Evolutionary conservation across 2,797 vertebrate genomes (phyloP).

Genomic region (Allenopithecus nigroviridis): DNA sequence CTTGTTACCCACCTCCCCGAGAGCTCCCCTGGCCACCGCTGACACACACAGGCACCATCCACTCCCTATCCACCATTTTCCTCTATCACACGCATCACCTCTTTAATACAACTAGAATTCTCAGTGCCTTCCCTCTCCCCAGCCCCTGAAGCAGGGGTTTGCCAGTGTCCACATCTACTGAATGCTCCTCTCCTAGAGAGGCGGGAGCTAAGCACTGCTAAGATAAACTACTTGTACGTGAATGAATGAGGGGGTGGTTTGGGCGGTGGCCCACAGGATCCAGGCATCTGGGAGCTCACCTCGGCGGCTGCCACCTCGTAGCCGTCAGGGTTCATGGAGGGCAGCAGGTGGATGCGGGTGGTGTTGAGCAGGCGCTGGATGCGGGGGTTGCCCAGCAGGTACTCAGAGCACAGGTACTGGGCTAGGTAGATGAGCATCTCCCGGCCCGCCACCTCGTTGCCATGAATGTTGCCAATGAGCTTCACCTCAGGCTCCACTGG

Average conservation of each 20-base stretch:
- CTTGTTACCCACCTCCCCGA: accelerated
- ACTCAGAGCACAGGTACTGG: conserved; percentile 96
- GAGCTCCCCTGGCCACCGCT: neutral
- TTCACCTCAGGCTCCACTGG: conserved; percentile 97
- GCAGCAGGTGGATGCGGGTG: conserved; percentile 95
- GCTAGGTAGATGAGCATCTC: conserved; percentile 95
- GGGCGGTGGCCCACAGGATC: neutral
- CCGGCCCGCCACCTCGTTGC: conserved; percentile 96
- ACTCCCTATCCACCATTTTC: neutral
- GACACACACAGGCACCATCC: accelerated
- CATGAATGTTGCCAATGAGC: conserved; percentile 96
- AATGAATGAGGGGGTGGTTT: accelerated
- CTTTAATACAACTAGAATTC: accelerated
- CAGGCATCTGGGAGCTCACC: conserved; percentile 84
- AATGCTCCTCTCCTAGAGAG: accelerated
- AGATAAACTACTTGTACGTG: accelerated
- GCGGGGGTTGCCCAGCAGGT: conserved; percentile 90
- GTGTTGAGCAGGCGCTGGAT: conserved; percentile 94
- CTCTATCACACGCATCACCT: accelerated
- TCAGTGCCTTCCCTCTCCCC: accelerated
- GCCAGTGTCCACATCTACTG: accelerated
- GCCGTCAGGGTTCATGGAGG: conserved; percentile 98
- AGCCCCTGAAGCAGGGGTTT: neutral
- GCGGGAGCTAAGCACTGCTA: accelerated
- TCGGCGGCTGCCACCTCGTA: conserved; percentile 96